Percentiles rank a stretch among this genome's conserved stretches.
Conservation (phyloP, 2,888 invertebrate genomes). For the Leucozona laternaria region DNA sequence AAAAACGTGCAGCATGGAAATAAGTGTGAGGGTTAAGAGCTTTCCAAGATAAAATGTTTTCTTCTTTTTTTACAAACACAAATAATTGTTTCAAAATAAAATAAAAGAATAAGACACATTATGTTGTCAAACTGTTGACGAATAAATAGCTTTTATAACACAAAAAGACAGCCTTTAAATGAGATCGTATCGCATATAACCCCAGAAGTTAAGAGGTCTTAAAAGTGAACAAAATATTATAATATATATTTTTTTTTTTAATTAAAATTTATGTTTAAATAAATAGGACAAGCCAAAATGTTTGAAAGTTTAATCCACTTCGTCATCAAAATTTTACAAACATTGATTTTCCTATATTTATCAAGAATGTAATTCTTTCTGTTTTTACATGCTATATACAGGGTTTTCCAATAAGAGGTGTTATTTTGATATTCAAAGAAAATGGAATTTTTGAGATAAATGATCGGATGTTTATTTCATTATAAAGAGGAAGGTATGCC, state of each 20-base stretch:
- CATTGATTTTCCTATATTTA: too few species aligned
- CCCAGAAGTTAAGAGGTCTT: conserved; percentile 12
- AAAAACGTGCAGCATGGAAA: conserved; percentile 36
- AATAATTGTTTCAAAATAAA: conserved; percentile 25
- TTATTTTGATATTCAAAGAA: too few species aligned
- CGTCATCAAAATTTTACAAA: too few species aligned
- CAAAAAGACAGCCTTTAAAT: conserved; percentile 15
- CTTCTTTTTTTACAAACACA: not conserved
- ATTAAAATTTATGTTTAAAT: conserved; percentile 20
- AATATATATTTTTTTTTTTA: too few species aligned
- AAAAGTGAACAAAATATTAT: not conserved
- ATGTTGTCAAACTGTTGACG: conserved; percentile 27
- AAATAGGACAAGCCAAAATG: not conserved
- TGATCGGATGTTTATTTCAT: too few species aligned
- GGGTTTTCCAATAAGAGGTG: too few species aligned
- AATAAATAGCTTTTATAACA: conserved; percentile 31
- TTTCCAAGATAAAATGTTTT: conserved; percentile 11
- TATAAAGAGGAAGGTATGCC: too few species aligned
- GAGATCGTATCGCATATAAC: not conserved
- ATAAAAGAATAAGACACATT: conserved; percentile 5
- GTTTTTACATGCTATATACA: too few species aligned
- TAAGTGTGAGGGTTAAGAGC: conserved; percentile 58
- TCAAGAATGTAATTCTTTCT: too few species aligned
- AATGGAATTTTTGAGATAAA: too few species aligned
- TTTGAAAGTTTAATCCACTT: not conserved